phyloP scores from a whole-genome alignment of 2,888 invertebrate species.

The Furcula furcula region DNA sequence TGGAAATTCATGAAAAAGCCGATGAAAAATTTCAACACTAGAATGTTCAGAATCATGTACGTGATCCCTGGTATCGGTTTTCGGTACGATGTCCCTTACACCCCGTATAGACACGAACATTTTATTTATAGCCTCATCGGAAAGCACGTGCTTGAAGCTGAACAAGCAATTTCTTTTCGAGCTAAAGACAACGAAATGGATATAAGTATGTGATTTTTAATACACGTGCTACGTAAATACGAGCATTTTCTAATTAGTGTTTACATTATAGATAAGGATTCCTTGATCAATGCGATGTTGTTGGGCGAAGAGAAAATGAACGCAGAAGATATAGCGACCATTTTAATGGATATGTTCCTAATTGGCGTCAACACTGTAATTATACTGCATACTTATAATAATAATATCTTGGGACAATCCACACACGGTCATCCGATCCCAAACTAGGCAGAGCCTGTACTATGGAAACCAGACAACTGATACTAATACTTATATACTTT shows the following conservation, averaged over 20 bases:
- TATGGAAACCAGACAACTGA: too few relatives aligned
- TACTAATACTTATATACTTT: too few relatives aligned
- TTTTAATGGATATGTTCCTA: constrained; percentile 84
- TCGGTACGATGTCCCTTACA: too few relatives aligned
- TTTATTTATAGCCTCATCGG: constrained; percentile 74
- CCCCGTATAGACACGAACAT: too few relatives aligned
- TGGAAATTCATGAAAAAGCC: too few relatives aligned
- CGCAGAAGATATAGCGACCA: constrained; percentile 83
- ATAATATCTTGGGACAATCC: too few relatives aligned
- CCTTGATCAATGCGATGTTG: constrained; percentile 81
- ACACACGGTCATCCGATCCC: too few relatives aligned
- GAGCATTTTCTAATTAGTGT: too few relatives aligned
- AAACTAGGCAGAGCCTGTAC: too few relatives aligned
- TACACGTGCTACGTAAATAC: background rate
- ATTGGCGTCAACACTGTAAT: constrained; percentile 84
- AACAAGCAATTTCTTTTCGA: constrained; percentile 51
- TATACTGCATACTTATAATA: constrained; percentile 1
- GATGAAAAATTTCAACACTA: too few relatives aligned
- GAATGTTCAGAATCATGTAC: too few relatives aligned
- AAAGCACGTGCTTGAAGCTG: constrained; percentile 80
- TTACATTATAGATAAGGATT: constrained; percentile 25
- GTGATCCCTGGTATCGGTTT: too few relatives aligned
- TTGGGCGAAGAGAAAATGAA: constrained; percentile 76
- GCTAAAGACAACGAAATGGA: constrained; percentile 27
- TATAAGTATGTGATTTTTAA: constrained; percentile 30